Conservation (phyloP, 2,888 invertebrate genomes). For the Monopis laevigella region DNA sequence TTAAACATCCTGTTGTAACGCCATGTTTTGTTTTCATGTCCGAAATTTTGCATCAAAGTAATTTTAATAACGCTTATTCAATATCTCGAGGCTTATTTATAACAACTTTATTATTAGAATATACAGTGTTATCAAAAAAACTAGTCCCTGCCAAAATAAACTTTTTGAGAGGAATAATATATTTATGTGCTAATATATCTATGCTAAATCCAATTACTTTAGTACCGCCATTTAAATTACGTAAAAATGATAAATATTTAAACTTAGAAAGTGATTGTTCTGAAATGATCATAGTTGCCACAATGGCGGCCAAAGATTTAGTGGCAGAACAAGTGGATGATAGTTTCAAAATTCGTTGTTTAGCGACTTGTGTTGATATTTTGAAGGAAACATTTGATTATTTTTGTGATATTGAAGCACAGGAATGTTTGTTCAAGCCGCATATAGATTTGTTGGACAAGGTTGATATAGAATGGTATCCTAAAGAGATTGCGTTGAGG, state of each 20-base stretch:
- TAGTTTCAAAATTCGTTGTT: slow-evolving; percentile 71
- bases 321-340: slow-evolving; percentile 56
- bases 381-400: slow-evolving; percentile 67
- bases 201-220: slow-evolving; percentile 69
- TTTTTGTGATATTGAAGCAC: slow-evolving; percentile 48
- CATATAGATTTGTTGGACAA: slow-evolving; percentile 64
- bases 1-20: slow-evolving; percentile 87
- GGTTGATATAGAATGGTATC: slow-evolving; percentile 70
- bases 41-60: slow-evolving; percentile 75
- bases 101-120: slow-evolving; percentile 79
- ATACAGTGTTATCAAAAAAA: slow-evolving; percentile 79
- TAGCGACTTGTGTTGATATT: slow-evolving; percentile 65
- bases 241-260: slow-evolving; percentile 62
- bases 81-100: slow-evolving; percentile 82
- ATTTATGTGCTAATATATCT: slow-evolving; percentile 73
- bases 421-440: slow-evolving; percentile 58
- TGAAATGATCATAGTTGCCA: slow-evolving; percentile 34
- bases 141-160: slow-evolving; percentile 83
- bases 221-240: slow-evolving; percentile 73
- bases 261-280: slow-evolving; percentile 63
- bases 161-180: slow-evolving; percentile 80
- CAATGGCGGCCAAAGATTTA: slow-evolving; percentile 69
- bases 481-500: slow-evolving; percentile 56
- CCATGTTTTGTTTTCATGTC: slow-evolving; percentile 86
- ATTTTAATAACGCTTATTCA: slow-evolving; percentile 71